A percentile compares a stretch with the other conserved stretches of the same genome.
These are phyloP conservation scores for Axis porcinus DNA, from an alignment of 2,113 vertebrate species.

Conservation along the genomic window DNA sequence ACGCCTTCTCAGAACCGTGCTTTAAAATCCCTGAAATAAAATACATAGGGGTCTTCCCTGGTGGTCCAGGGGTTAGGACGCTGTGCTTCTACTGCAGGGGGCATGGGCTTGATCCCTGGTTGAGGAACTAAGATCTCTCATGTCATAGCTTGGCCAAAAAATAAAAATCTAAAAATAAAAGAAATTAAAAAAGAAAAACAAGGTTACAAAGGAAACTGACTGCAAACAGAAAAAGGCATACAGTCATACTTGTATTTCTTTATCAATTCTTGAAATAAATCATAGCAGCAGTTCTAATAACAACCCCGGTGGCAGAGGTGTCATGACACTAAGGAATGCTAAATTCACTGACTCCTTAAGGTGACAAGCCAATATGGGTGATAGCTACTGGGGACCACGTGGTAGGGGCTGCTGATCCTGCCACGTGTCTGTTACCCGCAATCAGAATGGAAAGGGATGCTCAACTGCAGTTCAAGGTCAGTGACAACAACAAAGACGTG, in stretches of 20 bases:
- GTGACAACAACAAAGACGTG: not conserved
- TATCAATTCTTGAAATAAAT: not conserved
- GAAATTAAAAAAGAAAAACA: not conserved
- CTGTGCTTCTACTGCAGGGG: not conserved
- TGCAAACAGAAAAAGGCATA: not conserved
- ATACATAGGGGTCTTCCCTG: not conserved
- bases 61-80: not conserved
- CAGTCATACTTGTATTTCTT: not conserved
- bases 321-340: fast-evolving
- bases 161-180: not conserved
- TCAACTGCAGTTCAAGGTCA: fast-evolving
- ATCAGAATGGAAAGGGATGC: not conserved
- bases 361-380: not conserved
- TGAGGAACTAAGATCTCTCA: not conserved
- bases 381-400: not conserved
- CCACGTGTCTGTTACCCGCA: fast-evolving
- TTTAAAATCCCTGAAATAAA: not conserved
- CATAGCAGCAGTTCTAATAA: not conserved
- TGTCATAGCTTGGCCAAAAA: not conserved
- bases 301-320: fast-evolving
- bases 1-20: not conserved
- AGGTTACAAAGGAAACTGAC: not conserved
- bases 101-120: not conserved
- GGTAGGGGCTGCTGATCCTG: not conserved
- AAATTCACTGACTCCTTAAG: fast-evolving